Base-by-base conservation (phyloP, 1,140 invertebrate genomes). In the Pararge aegeria region DNA sequence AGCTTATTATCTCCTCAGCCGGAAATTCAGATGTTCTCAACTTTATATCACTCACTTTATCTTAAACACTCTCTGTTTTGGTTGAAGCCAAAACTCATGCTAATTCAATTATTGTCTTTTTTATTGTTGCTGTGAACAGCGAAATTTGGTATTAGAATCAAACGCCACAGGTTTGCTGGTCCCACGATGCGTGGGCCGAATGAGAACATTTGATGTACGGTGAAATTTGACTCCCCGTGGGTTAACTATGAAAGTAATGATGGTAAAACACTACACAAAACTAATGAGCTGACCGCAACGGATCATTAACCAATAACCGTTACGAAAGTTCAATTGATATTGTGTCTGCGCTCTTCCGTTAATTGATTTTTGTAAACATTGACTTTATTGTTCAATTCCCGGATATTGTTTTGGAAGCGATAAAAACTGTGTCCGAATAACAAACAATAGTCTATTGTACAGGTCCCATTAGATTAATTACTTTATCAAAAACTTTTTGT, bases 391-490 rank as follows among this genome's bases (percentile, higher is more conserved):
- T 79, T 64, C 70, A 57, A 56, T 64, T 64, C 71, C 78, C 70
- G 68, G 64, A 73, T 66, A 67, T 70, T 68, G 64, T 62, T 68
- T 71, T 71, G 61, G 70, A 61, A 64, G 71, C 63, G 40, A 40
- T 46, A 69, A 75, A 81, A 77, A 73, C 38, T 18, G 10, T 46
- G 16, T 55, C 71, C 61, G 24, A 73, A 80, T 74, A 74, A 78
- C 68, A 79, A 83, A 85, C 82, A 85, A 85, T 85, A 62, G 66
- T 48, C 82, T 67, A 85, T 85, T 85, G 82, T 84, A 46, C 27
- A 15, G 30, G 30, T 52, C 49, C 38, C 15, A 56, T 48, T 29
- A 61, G 10, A 49, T 20, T 46, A 3, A 15, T 16, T 2, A 12
- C 42, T 16, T 40, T 0, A 40, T 16, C 38, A 16, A 40, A 1